Percentiles rank a stretch among this genome's conserved stretches.
Evolutionary conservation across 2,888 invertebrate genomes (phyloP).

Genomic region (Carpatolechia fugitivella): DNA sequence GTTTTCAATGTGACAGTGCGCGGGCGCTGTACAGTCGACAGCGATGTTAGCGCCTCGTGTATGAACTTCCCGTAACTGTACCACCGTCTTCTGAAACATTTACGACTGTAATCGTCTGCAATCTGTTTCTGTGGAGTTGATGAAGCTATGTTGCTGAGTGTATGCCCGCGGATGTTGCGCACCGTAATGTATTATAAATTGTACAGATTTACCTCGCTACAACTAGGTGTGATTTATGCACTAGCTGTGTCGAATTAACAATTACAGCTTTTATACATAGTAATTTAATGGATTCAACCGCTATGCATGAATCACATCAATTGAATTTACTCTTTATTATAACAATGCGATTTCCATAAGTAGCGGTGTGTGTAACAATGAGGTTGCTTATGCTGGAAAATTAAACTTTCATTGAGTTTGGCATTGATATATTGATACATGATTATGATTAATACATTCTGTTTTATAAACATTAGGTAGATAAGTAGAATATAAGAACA

Average conservation of each 20-base stretch:
- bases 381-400: too few relatives aligned
- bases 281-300: constrained; percentile 42
- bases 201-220: constrained; percentile 55
- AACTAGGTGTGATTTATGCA: constrained; percentile 68
- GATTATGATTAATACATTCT: neutral
- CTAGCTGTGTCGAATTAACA: constrained; percentile 69
- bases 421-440: neutral
- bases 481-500: neutral
- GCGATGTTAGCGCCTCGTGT: neutral
- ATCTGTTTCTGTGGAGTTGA: neutral
- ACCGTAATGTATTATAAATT: constrained; percentile 59
- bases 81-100: constrained; percentile 1
- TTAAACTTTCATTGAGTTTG: neutral
- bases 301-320: constrained; percentile 29
- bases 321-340: too few relatives aligned
- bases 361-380: too few relatives aligned
- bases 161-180: constrained; percentile 35
- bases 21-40: constrained; percentile 19
- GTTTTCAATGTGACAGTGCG: constrained; percentile 39
- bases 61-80: neutral
- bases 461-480: constrained; percentile 3
- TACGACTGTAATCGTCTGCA: neutral
- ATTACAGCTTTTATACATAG: constrained; percentile 50
- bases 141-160: neutral
- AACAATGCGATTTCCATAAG: too few relatives aligned